Base-by-base conservation (phyloP, 2,888 invertebrate species). In the Philopedon plagiatum region DNA sequence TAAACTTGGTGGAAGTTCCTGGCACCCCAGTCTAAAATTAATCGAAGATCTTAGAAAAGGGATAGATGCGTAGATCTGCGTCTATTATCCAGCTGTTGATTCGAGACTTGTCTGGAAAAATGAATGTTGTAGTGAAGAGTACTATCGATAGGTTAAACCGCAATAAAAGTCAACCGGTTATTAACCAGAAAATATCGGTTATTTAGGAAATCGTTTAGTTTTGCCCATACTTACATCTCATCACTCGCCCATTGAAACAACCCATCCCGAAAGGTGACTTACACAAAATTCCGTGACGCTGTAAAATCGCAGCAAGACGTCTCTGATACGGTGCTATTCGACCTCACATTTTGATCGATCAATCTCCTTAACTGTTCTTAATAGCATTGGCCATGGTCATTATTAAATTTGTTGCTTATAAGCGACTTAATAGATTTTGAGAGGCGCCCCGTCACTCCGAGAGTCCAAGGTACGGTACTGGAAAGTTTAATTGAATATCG, bases 351-450 rank as follows among this genome's bases (percentile, higher is more conserved):
- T 71, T 75, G 75, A 75, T 75, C 75, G 75, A 75, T 75, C 75
- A 75, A 75, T 75, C 71, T 75, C 69, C 60, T 56, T 61, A 65
- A 72, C 65, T 66, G 65, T 65, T 65, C 65, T 72, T 75, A 75
- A 75, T 75, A 75, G 69, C 75, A 72, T 75, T 75, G 72, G 67
- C 69, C 72, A 75, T 73, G 72, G 69, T 75, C 72, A 75, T 75
- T 75, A 75, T 75, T 75, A 72, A 75, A 75, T 75, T 75, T 75
- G 75, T 75, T 75, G 68, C 75, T 75, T 72, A 69, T 69, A 75
- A 70, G 70, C 71, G 75, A 69, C 68, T 73, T 75, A 75, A 75
- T 75, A 75, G 75, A 68, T 64, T 75, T 69, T 66, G 63, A 71
- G 74, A 71, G 71, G 74, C 67, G 74, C 74, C 68, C 71, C 71